These are phyloP conservation scores for Tachina lurida DNA, from an alignment of 2,888 invertebrate genomes.

Conservation along the genomic window DNA sequence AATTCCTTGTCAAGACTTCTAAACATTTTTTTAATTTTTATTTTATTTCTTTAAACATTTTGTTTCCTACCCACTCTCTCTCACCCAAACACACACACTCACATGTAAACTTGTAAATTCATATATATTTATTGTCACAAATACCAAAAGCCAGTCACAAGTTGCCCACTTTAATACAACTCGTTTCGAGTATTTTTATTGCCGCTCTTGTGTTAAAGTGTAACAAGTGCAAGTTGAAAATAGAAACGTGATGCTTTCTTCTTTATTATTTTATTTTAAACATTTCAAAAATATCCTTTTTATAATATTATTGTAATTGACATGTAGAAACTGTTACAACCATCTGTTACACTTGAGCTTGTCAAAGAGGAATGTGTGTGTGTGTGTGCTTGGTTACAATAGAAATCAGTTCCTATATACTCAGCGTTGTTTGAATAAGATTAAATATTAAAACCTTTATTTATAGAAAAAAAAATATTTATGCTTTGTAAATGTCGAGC, in stretches of 20 bases:
- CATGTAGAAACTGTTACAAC: constrained; percentile 70
- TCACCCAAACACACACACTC: not conserved
- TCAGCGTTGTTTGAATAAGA: constrained; percentile 11
- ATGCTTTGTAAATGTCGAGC: too few relatives aligned
- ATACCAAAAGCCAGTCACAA: constrained; percentile 54
- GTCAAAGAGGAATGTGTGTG: constrained; percentile 15
- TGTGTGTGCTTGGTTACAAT: not conserved
- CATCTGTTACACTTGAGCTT: constrained; percentile 65
- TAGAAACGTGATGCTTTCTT: constrained; percentile 35
- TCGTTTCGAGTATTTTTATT: constrained; percentile 31
- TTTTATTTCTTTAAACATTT: not conserved
- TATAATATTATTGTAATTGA: constrained; percentile 63
- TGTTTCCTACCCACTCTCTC: not conserved
- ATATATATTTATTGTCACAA: constrained; percentile 23
- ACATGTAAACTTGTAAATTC: not conserved
- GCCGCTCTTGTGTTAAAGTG: not conserved
- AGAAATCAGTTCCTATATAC: not conserved
- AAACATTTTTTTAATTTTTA: too few relatives aligned
- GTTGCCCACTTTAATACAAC: constrained; percentile 49
- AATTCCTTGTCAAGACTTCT: too few relatives aligned
- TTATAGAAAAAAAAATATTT: not conserved
- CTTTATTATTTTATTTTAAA: constrained; percentile 53
- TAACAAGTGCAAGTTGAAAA: constrained; percentile 33
- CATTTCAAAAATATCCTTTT: constrained; percentile 58
- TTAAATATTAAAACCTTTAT: not conserved